These are phyloP conservation scores for Mycteria americana DNA, from an alignment of 2,797 vertebrate genomes.

Conservation along the genomic window DNA sequence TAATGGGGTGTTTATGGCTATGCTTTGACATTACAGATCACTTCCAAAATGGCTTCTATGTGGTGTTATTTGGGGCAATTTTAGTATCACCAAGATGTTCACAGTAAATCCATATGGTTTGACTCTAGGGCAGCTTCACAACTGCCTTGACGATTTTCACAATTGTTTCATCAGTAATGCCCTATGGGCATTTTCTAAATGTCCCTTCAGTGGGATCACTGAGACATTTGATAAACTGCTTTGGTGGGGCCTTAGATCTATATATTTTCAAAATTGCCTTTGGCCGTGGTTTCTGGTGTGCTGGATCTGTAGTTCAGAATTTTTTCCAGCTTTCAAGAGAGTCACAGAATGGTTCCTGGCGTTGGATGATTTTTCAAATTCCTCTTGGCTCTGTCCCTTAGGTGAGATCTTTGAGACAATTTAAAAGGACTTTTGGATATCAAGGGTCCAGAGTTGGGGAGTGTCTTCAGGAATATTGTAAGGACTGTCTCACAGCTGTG, in stretches of 20 bases:
- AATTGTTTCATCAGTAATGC: neutral
- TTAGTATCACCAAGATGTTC: neutral
- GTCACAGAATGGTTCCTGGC: neutral
- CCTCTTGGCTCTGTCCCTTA: neutral
- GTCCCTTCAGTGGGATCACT: neutral
- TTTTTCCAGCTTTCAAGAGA: neutral
- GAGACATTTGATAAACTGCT: neutral
- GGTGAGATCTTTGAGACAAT: neutral
- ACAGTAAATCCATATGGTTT: neutral
- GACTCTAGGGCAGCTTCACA: slow-evolving; percentile 9
- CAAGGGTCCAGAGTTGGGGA: neutral
- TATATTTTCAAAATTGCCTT: neutral
- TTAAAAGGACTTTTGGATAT: neutral
- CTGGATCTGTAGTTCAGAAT: neutral
- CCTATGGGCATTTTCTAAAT: neutral
- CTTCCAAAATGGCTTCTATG: slow-evolving; percentile 24
- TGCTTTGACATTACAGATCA: slow-evolving; percentile 1
- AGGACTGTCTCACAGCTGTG: neutral
- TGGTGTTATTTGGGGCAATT: neutral
- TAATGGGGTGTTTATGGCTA: slow-evolving; percentile 30
- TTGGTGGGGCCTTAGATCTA: neutral
- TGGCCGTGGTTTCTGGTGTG: neutral
- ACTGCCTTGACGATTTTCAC: neutral
- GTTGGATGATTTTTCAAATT: neutral
- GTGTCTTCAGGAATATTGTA: neutral